Base-by-base conservation (phyloP, 2,888 invertebrate species). In the Coleophora deauratella region DNA sequence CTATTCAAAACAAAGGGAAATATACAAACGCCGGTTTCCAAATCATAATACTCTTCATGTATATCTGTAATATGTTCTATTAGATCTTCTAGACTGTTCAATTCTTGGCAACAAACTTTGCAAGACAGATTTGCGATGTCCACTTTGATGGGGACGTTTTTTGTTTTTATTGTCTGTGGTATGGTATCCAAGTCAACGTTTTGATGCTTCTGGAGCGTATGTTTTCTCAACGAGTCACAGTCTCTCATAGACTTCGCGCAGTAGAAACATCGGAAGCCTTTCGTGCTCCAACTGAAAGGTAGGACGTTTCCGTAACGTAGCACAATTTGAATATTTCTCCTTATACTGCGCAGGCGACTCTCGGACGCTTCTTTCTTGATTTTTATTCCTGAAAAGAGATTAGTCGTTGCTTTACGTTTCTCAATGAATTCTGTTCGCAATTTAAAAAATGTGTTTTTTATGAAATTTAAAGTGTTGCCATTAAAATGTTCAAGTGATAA, bases 61-160 rank as follows among this genome's bases (percentile, higher is more conserved):
- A 49, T 41, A 1, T 44, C 33, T 0, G 50, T 49, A 2, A 80
- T 61, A 48, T 81, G 79, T 1, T 55, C 41, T 11, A 72, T 57
- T 0, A 81, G 45, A 1, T 74, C 71, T 8, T 72, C 66, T 10
- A 73, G 43, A 38, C 50, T 55, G 0, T 46, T 35, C 1, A 75
- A 42, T 2, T 49, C 44, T 3, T 53, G 52, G 0, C 54, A 46
- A 30, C 80, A 80, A 27, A 57, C 37, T 43, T 65, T 73, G 44
- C 80, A 80, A n/a, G 52, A 47, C 3, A 80, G 27, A 1, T 65
- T 46, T 0, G 57, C 42, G 0, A 79, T 52, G 31, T 80, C 79
- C n/a, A 79, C 54, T 57, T 80, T 80, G 2, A 80, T 51, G 0
- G 80, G 80, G 0, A 80, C 47, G 38, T 79, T 72, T 62, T 79